These are phyloP conservation scores for Pyrocephalus nanus DNA, from an alignment of 2,797 vertebrate genomes.

Conservation along the genomic window DNA sequence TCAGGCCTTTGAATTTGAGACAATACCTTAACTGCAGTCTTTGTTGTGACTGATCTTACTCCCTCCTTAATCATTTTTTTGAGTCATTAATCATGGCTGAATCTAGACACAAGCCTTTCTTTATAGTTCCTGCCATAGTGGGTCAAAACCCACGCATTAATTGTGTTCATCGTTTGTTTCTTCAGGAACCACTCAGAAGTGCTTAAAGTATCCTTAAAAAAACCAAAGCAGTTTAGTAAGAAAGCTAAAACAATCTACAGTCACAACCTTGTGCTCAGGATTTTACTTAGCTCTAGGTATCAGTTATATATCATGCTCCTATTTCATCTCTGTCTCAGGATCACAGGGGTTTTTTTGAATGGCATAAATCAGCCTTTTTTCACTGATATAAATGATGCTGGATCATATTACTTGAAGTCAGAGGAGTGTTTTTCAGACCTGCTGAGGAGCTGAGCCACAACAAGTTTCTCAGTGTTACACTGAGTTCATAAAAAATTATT, in stretches of 20 bases:
- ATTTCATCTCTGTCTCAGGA: background rate
- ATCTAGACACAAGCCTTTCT: background rate
- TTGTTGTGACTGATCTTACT: background rate
- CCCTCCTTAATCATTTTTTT: background rate
- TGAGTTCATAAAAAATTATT: background rate
- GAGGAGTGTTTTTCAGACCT: background rate
- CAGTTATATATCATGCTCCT: background rate
- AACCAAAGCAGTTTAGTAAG: background rate
- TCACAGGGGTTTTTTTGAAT: background rate
- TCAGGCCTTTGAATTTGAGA: background rate
- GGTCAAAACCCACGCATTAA: background rate
- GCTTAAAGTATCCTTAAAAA: background rate
- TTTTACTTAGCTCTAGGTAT: background rate
- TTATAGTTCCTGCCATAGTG: background rate
- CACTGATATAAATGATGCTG: background rate
- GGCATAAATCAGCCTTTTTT: background rate
- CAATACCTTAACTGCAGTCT: background rate
- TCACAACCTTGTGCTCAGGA: background rate
- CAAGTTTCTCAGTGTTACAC: background rate
- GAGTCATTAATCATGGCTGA: background rate
- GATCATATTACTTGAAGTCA: background rate
- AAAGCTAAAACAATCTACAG: background rate
- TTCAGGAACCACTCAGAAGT: background rate
- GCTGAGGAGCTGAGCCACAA: background rate
- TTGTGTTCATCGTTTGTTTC: background rate